phyloP scores from a whole-genome alignment of 2,797 vertebrate genomes.

The Spea hammondii region DNA sequence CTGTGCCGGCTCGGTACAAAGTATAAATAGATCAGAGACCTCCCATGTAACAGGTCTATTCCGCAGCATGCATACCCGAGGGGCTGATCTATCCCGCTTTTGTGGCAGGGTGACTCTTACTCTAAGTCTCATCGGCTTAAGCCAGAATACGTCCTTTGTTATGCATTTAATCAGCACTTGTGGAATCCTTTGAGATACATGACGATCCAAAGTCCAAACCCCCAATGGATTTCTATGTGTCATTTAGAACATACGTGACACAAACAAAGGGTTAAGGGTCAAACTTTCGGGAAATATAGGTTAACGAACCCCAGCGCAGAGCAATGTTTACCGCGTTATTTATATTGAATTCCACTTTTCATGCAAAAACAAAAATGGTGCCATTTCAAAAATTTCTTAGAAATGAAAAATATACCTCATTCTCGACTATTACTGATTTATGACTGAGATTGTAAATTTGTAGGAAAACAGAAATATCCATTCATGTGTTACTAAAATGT shows the following conservation, averaged over 20 bases:
- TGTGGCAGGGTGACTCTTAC: too few species aligned
- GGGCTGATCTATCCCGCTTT: too few species aligned
- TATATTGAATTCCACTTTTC: slow-evolving; percentile 68
- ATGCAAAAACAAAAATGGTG: slow-evolving; percentile 75
- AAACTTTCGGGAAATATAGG: not conserved
- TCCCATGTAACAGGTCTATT: too few species aligned
- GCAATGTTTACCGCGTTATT: slow-evolving; percentile 69
- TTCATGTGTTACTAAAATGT: slow-evolving; percentile 81
- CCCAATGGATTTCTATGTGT: too few species aligned
- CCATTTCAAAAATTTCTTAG: slow-evolving; percentile 65
- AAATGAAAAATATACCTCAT: slow-evolving; percentile 81
- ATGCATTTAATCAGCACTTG: too few species aligned
- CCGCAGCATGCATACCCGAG: too few species aligned
- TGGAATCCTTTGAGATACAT: too few species aligned
- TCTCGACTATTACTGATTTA: slow-evolving; percentile 81
- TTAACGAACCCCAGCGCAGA: not conserved
- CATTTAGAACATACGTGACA: not conserved
- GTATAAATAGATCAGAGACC: too few species aligned
- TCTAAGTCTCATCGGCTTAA: too few species aligned
- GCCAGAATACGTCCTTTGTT: too few species aligned
- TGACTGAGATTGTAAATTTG: slow-evolving; percentile 79
- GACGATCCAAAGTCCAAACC: too few species aligned
- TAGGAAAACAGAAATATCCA: slow-evolving; percentile 78
- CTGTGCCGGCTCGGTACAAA: too few species aligned
- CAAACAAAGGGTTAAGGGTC: not conserved